Evolutionary conservation across 2,888 invertebrate genomes (phyloP).

Genomic region (Chrysopilus asiliformis): DNA sequence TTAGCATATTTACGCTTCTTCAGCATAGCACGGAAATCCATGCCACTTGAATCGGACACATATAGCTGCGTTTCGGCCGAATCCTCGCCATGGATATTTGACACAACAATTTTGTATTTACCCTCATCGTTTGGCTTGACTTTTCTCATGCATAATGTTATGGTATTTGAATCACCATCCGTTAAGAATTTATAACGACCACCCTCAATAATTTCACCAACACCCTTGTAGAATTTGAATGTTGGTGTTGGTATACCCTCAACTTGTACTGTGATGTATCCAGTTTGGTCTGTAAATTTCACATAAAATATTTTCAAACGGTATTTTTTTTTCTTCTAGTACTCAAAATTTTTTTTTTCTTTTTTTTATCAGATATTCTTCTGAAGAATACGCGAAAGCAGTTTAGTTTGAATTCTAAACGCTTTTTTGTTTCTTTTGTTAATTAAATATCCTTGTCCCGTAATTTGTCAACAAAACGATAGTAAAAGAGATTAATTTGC

Average conservation of each 20-base stretch:
- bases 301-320: neutral
- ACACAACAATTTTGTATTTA: constrained; percentile 83
- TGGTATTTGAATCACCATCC: constrained; percentile 83
- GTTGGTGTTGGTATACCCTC: constrained; percentile 91
- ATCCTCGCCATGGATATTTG: constrained; percentile 91
- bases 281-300: constrained; percentile 69
- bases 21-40: constrained; percentile 98
- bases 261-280: constrained; percentile 82
- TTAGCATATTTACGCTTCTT: constrained; percentile 92
- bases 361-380: neutral
- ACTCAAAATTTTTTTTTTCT: neutral
- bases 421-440: neutral
- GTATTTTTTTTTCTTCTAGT: neutral
- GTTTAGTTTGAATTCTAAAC: neutral
- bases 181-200: constrained; percentile 92
- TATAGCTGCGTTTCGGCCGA: constrained; percentile 91
- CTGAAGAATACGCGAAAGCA: too few relatives aligned
- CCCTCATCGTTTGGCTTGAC: constrained; percentile 95
- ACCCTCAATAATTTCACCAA: constrained; percentile 84
- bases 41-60: constrained; percentile 93
- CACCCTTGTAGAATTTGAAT: constrained; percentile 91
- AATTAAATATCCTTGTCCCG: too few relatives aligned
- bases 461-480: too few relatives aligned
- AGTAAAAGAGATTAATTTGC: too few relatives aligned
- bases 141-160: constrained; percentile 91